Conservation (phyloP, 2,797 vertebrate species). For the Gallirallus australis region DNA sequence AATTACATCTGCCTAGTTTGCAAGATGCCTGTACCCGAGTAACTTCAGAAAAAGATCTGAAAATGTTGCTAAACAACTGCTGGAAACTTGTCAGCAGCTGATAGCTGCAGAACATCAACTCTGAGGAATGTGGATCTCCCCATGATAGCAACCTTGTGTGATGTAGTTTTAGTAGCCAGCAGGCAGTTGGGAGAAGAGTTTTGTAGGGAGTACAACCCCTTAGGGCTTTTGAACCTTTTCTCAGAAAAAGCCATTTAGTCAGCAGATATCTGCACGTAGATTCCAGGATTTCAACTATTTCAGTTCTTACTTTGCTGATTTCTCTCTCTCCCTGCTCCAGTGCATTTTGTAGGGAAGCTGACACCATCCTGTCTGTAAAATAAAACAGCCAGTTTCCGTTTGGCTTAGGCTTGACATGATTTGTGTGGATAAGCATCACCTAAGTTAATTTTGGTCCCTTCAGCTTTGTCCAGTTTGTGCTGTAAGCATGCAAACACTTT, state of each 20-base stretch:
- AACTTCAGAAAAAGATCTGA: not conserved
- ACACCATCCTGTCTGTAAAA: not conserved
- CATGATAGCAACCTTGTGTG: not conserved
- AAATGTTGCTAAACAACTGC: not conserved
- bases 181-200: not conserved
- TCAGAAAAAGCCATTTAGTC: not conserved
- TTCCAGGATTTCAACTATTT: not conserved
- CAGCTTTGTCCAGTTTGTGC: not conserved
- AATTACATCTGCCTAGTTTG: not conserved
- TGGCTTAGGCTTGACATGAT: not conserved
- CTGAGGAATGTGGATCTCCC: not conserved
- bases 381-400: not conserved
- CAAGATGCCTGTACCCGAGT: not conserved
- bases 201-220: not conserved
- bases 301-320: not conserved
- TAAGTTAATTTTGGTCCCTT: not conserved
- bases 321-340: not conserved
- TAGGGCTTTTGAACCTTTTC: not conserved
- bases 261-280: not conserved
- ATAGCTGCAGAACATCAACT: not conserved
- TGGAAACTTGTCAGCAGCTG: not conserved
- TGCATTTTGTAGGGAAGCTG: not conserved
- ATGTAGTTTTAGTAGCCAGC: not conserved
- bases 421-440: not conserved
- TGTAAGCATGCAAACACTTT: not conserved